Conservation (phyloP, 2,113 vertebrate species). For the Apus apus region DNA sequence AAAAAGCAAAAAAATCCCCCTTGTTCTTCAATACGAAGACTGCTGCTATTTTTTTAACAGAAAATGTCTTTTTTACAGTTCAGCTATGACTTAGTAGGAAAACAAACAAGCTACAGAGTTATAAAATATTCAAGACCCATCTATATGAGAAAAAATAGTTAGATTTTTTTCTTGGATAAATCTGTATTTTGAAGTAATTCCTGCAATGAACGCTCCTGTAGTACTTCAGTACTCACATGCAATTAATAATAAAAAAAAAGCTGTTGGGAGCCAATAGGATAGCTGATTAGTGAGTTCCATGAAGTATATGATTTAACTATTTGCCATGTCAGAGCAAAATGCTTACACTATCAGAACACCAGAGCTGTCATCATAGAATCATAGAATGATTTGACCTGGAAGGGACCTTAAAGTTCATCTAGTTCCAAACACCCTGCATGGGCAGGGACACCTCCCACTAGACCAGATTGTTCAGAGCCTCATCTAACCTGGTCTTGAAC, state of each 20-base stretch:
- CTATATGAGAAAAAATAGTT: neutral
- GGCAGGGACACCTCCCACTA: too few species aligned
- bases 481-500: too few species aligned
- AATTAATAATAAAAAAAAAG: neutral
- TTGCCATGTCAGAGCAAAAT: constrained; percentile 7
- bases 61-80: neutral
- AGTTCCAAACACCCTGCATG: too few species aligned
- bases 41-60: neutral
- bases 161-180: neutral
- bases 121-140: neutral
- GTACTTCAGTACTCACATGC: neutral
- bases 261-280: neutral
- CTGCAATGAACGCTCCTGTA: neutral
- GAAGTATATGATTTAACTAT: neutral
- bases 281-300: neutral
- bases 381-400: too few species aligned
- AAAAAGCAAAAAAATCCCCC: neutral
- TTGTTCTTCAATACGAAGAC: neutral
- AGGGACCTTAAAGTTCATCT: too few species aligned
- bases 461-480: too few species aligned
- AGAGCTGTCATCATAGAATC: neutral
- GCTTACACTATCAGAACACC: neutral
- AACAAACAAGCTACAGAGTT: neutral
- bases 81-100: neutral
- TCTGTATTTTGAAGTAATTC: neutral